Evolutionary conservation across 2,888 invertebrate species (phyloP), one percentile per base, ranked within the genome.

Genomic region (Spodoptera picta): DNA sequence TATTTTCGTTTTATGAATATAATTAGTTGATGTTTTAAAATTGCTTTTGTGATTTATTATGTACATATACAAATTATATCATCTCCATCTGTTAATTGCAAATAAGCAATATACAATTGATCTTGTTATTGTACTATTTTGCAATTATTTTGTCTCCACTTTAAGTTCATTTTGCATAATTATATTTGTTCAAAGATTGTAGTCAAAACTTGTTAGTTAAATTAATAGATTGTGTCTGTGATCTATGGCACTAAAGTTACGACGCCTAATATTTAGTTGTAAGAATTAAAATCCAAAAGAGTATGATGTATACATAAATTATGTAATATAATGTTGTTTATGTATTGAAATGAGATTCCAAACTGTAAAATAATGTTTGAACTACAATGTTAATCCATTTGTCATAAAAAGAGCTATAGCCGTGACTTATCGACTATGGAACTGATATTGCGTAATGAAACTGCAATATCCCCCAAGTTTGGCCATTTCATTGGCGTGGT

Each of bases 1-100:
- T 81, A 72, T 68, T 80, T 73, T 73, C 62, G 69, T 82, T 81
- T 71, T 80, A 65, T 77, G 69, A 73, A 65, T 73, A 69, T 79
- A 73, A 73, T 73, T 73, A 62, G 51, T 68, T 73, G 54, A 63
- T 69, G 67, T 75, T 77, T 65, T 69, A 1, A 19, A 59, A 52
- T 63, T 63, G 57, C 45, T 65, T 69, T 47, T 65, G 24, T 53
- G 63, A 49, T 36, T 64, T 73, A 27, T 60, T 62, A 51, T 73
- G 51, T 63, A 12, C 60, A 47, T 60, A 63, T 73, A 73, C 68
- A 76, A 67, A 62, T 69, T 60, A 24, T 64, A 53, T 60, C 48
- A 27, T 27, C 27, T 27, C 27, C 5, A 4, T 27, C 27, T 6
- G 5, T 36, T 36, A 7, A 36, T 36, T 36, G 36, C 9, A 9